Conservation (phyloP, 2,113 vertebrate species). For the Fulica atra region DNA sequence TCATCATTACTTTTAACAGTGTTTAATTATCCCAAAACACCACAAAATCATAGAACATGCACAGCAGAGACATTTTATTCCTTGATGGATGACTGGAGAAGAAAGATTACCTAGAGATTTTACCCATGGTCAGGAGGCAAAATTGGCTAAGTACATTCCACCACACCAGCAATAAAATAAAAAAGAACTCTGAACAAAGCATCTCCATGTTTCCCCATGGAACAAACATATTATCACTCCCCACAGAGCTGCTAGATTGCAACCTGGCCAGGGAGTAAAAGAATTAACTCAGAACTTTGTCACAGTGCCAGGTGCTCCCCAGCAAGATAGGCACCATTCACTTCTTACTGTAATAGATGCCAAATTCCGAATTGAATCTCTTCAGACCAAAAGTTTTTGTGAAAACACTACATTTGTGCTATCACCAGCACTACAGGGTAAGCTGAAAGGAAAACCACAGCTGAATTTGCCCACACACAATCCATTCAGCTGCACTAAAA, state of each 20-base stretch:
- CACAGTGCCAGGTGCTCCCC: neutral
- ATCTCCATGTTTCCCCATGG: neutral
- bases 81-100: neutral
- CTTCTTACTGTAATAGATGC: neutral
- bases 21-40: conserved; percentile 7
- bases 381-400: neutral
- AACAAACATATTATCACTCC: neutral
- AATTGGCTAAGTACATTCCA: neutral
- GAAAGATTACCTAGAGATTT: neutral
- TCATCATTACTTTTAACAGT: neutral
- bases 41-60: neutral
- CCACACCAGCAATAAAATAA: neutral
- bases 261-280: neutral
- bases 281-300: neutral
- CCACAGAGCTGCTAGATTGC: neutral
- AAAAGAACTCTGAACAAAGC: neutral
- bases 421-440: neutral
- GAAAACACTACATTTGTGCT: neutral
- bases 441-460: neutral
- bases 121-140: neutral
- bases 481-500: neutral
- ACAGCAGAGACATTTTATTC: neutral
- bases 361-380: neutral
- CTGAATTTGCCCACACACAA: neutral
- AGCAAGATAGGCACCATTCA: neutral